A percentile compares a stretch with the other conserved stretches of the same genome.
Conservation (phyloP, 2,888 invertebrate genomes). For the Phragmatobia fuliginosa region DNA sequence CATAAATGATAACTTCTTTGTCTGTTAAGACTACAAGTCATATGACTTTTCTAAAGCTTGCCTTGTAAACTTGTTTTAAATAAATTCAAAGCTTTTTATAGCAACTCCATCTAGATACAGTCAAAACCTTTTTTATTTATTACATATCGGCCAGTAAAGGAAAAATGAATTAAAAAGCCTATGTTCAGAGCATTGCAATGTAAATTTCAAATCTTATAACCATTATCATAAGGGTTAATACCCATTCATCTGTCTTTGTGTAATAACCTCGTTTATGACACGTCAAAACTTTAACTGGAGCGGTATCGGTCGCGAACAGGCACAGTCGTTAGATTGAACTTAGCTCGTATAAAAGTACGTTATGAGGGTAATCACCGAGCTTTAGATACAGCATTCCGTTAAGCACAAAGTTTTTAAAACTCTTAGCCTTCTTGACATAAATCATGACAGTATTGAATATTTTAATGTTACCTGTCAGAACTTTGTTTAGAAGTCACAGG, state of each 20-base stretch:
- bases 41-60: neutral
- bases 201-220: conserved; percentile 13
- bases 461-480: neutral
- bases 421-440: conserved; percentile 19
- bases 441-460: conserved; percentile 5
- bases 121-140: too few species aligned
- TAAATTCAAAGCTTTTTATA: neutral
- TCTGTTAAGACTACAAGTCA: neutral
- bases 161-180: neutral
- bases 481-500: too few species aligned
- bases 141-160: too few species aligned
- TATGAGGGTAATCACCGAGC: conserved; percentile 44
- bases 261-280: conserved; percentile 47
- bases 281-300: conserved; percentile 48
- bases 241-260: conserved; percentile 45
- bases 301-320: conserved; percentile 38
- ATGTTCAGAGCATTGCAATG: neutral
- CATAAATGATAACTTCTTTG: neutral
- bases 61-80: neutral
- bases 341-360: conserved; percentile 54
- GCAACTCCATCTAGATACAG: neutral
- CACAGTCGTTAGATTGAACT: conserved; percentile 44
- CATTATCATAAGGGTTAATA: conserved; percentile 35
- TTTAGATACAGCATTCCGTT: conserved; percentile 29
- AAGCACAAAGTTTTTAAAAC: conserved; percentile 29